Percentiles rank a stretch among this genome's conserved stretches.
Conservation (phyloP, 2,888 invertebrate species). For the Tupiocoris notatus region DNA sequence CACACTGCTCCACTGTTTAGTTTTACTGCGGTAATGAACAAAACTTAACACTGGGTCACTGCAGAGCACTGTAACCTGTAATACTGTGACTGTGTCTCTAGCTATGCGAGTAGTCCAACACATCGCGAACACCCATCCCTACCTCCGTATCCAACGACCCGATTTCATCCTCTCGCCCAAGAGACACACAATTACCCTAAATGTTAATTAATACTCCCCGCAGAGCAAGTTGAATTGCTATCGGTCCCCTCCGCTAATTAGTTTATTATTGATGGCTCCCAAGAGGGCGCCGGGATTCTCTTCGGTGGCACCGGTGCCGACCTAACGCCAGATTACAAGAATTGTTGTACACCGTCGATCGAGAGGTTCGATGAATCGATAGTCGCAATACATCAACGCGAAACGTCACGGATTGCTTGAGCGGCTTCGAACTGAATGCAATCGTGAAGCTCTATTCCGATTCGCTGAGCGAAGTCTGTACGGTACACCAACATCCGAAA, state of each 20-base stretch:
- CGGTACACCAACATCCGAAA: too few relatives aligned
- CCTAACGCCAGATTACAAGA: not conserved
- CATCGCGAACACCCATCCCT: not conserved
- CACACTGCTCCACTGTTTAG: too few relatives aligned
- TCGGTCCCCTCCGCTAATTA: slow-evolving; percentile 24
- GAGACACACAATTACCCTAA: slow-evolving; percentile 38
- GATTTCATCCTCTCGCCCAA: not conserved
- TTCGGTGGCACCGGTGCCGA: not conserved
- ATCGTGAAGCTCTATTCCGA: too few relatives aligned
- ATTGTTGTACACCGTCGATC: not conserved
- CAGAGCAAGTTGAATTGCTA: slow-evolving; percentile 30
- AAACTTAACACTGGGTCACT: too few relatives aligned
- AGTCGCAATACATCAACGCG: too few relatives aligned
- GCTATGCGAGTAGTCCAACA: too few relatives aligned
- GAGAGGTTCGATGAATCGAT: not conserved
- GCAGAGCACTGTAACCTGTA: too few relatives aligned
- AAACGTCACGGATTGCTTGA: too few relatives aligned
- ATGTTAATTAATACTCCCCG: slow-evolving; percentile 38
- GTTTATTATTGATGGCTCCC: slow-evolving; percentile 38
- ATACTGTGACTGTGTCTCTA: too few relatives aligned
- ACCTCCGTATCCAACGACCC: not conserved
- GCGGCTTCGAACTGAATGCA: too few relatives aligned
- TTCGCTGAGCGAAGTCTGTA: too few relatives aligned
- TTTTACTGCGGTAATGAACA: too few relatives aligned
- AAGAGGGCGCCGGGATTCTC: not conserved